A percentile compares a stretch with the other conserved stretches of the same genome.
These are phyloP conservation scores for Riparia riparia DNA, from an alignment of 2,113 vertebrate species.

Conservation along the genomic window DNA sequence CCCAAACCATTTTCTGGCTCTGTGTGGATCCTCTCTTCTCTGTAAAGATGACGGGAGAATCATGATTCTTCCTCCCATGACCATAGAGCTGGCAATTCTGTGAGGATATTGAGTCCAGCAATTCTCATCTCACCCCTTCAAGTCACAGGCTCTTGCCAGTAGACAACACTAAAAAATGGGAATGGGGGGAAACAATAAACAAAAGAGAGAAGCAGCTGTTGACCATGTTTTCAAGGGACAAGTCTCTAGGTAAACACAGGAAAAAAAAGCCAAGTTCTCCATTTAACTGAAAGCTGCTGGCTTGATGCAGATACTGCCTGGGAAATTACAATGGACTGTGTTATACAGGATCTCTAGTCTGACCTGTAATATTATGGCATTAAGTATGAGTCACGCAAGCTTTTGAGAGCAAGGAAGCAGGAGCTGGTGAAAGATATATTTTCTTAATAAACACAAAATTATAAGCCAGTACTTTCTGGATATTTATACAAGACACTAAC, in stretches of 20 bases:
- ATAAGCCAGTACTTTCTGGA: background rate
- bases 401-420: background rate
- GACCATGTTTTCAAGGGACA: background rate
- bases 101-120: background rate
- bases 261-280: background rate
- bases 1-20: background rate
- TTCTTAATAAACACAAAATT: background rate
- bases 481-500: background rate
- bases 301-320: background rate
- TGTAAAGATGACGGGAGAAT: background rate
- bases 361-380: background rate
- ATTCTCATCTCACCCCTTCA: background rate
- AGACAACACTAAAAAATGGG: background rate
- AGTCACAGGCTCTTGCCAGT: background rate
- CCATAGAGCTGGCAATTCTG: background rate
- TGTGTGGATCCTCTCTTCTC: background rate
- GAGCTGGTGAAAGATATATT: background rate
- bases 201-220: background rate
- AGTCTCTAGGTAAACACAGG: background rate
- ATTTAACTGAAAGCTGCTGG: background rate
- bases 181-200: background rate
- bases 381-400: background rate
- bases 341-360: background rate
- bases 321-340: background rate
- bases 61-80: background rate